Evolutionary conservation across 2,797 vertebrate genomes (phyloP).

Genomic region (Amphiprion clarkii): DNA sequence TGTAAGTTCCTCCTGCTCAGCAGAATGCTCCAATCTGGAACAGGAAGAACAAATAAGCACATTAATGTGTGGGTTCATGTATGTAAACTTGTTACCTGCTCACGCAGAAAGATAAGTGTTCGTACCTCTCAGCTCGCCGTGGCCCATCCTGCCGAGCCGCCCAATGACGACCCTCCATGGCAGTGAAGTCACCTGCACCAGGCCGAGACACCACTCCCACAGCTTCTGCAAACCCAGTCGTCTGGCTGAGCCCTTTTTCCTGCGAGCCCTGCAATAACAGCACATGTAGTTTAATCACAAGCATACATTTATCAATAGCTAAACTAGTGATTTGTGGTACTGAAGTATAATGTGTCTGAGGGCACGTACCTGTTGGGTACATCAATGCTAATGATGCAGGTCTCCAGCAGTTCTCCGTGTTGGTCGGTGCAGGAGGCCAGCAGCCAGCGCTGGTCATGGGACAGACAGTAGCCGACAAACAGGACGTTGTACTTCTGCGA

Average conservation of each 20-base stretch:
- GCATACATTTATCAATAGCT: background rate
- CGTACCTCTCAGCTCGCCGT: conserved; percentile 96
- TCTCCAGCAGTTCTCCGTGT: conserved; percentile 97
- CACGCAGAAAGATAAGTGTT: background rate
- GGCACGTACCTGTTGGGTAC: conserved; percentile 93
- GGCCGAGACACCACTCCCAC: conserved; percentile 98
- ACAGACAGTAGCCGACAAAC: conserved; percentile 98
- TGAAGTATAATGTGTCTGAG: background rate
- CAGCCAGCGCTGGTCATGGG: conserved; percentile 98
- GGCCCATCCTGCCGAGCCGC: conserved; percentile 98
- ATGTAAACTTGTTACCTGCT: background rate
- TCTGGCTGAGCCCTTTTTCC: conserved; percentile 98
- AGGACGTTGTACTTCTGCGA: conserved; percentile 98
- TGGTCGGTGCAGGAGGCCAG: conserved; percentile 98
- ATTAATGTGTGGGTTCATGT: background rate
- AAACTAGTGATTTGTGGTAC: fast-evolving
- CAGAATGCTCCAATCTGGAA: conserved; percentile 96
- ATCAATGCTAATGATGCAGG: conserved; percentile 97
- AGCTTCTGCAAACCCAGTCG: conserved; percentile 96
- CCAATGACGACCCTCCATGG: conserved; percentile 99
- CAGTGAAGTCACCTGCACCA: conserved; percentile 98
- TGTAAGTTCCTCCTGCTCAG: conserved; percentile 97
- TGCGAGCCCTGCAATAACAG: conserved; percentile 88
- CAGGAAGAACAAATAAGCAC: background rate
- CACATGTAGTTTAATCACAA: background rate